These are phyloP conservation scores for Thripadectes ignobilis DNA, from an alignment of 2,797 vertebrate species.

Conservation along the genomic window DNA sequence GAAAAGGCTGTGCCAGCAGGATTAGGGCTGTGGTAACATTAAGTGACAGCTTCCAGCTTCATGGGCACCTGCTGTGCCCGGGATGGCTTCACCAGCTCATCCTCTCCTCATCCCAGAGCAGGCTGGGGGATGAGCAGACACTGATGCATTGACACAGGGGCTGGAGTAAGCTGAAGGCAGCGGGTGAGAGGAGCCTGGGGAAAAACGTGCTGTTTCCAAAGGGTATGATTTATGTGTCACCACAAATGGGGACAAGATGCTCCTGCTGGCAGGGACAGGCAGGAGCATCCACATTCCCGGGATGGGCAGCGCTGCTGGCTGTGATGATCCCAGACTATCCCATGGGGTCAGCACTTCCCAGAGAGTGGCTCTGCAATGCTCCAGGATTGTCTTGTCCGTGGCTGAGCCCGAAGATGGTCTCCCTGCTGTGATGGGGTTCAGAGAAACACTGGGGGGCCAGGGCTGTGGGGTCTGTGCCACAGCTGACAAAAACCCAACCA, in stretches of 20 bases:
- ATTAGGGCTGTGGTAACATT: neutral
- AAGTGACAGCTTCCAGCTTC: neutral
- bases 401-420: neutral
- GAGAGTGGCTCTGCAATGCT: neutral
- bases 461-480: fast-evolving
- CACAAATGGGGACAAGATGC: fast-evolving
- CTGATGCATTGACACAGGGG: neutral
- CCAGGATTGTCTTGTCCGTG: neutral
- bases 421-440: neutral
- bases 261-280: neutral
- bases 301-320: fast-evolving
- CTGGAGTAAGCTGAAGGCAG: neutral
- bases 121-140: neutral
- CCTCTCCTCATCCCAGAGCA: fast-evolving
- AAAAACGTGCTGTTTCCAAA: fast-evolving
- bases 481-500: neutral
- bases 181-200: neutral
- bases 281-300: neutral
- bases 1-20: neutral
- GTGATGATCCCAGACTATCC: neutral
- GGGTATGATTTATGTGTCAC: neutral
- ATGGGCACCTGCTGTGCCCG: fast-evolving
- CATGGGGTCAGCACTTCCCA: fast-evolving
- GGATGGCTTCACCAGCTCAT: neutral
- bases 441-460: fast-evolving